Evolutionary conservation across 2,113 vertebrate genomes (phyloP), one percentile per base, ranked within the genome.

Genomic region (Cranoglanis bouderius): DNA sequence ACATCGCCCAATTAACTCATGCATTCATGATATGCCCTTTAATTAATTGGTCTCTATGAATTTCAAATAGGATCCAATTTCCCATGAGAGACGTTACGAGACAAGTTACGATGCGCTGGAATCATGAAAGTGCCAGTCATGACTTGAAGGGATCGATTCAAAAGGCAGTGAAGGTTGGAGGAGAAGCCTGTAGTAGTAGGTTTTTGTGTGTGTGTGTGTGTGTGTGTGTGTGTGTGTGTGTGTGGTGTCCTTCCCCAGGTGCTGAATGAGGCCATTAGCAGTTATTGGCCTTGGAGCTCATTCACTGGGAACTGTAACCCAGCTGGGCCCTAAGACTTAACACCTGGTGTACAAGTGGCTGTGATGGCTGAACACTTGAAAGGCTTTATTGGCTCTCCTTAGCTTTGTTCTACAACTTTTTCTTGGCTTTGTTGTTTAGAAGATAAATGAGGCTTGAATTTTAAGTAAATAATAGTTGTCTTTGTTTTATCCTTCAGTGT

Each of bases 211-310:
- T 65, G 86, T 43, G 40, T 26, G 80, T 32, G 63, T 61, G 70
- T 63, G 82, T 77, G 57, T 61, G 89, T 46, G 84, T 46, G 86
- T 40, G 35, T 24, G 70, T 40, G 46, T 75, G 70, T 43, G 43
- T 2, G 16, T 13, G 1, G 43, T 74, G 24, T 91, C 80, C 85
- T 90, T 88, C 86, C 93, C 87, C 91, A 90, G 92, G 89, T 94
- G 90, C 90, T 91, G 91, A 91, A 91, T 89, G 80, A 90, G 89
- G 86, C 92, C 91, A 92, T 95, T 94, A 93, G 85, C 90, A 85
- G 91, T 90, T 89, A 87, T 78, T 49, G 77, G 87, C 89, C 78
- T 87, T 90, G 65, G 57, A 91, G 88, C 89, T 93, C 92, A 90
- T 93, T 94, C 91, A 92, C 88, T 83, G 85, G 90, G 86, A 77